Evolutionary conservation across 2,113 vertebrate genomes (phyloP).

Genomic region (Furnarius figulus): DNA sequence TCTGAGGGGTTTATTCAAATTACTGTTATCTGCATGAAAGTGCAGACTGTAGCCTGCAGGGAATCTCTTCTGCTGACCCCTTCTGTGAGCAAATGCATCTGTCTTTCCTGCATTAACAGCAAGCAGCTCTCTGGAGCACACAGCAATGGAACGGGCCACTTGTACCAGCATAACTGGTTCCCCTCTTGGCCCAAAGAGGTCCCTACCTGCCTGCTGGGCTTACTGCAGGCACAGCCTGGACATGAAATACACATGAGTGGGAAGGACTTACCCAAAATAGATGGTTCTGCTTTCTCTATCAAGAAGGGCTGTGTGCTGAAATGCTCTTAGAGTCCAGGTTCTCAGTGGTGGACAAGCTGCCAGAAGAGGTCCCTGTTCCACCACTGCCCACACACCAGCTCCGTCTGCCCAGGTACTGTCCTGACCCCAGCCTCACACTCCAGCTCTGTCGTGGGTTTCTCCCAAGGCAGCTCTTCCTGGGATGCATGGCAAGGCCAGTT

Average conservation of each 20-base stretch:
- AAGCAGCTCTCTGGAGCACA: neutral
- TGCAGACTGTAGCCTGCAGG: neutral
- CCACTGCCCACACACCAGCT: neutral
- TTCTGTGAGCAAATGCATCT: neutral
- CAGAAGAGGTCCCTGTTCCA: neutral
- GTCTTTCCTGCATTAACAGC: neutral
- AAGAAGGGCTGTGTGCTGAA: neutral
- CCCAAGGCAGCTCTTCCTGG: neutral
- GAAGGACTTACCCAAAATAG: neutral
- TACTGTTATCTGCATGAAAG: neutral
- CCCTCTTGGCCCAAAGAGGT: neutral
- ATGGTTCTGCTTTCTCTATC: neutral
- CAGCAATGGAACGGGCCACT: neutral
- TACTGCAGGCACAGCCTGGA: no score
- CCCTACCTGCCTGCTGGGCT: neutral
- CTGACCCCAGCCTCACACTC: neutral
- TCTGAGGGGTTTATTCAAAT: neutral
- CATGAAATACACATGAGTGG: neutral
- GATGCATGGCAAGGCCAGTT: neutral
- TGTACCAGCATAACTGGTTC: neutral
- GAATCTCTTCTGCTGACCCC: neutral
- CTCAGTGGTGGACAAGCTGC: neutral
- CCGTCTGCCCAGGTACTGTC: neutral
- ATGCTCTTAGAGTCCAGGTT: neutral
- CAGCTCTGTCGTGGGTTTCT: no score